phyloP scores from a whole-genome alignment of 2,797 vertebrate species.

The Tamandua tetradactyla region DNA sequence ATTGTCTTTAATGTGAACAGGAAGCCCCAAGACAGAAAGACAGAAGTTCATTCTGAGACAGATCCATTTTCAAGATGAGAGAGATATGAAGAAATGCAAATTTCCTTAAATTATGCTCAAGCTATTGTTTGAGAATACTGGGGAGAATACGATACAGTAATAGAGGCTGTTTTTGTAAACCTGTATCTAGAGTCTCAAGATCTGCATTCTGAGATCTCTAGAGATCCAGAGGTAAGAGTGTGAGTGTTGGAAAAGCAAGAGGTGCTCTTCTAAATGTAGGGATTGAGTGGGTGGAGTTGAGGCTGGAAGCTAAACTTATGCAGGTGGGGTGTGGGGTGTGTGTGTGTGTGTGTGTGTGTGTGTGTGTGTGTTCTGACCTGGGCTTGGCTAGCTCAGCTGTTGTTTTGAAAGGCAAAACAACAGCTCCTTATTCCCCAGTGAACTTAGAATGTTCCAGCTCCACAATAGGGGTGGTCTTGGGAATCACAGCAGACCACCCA shows the following conservation, averaged over 20 bases:
- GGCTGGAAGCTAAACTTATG: background rate
- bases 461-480: slow-evolving; percentile 24
- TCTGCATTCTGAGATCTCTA: background rate
- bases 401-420: slow-evolving; percentile 60
- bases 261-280: slow-evolving; percentile 47
- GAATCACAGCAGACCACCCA: slow-evolving; percentile 38
- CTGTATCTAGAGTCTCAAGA: background rate
- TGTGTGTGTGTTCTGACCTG: slow-evolving; percentile 25
- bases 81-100: background rate
- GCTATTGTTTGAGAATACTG: background rate
- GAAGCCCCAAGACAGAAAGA: background rate
- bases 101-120: background rate
- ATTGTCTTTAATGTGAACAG: background rate
- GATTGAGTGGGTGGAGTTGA: slow-evolving; percentile 3
- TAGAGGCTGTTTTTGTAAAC: background rate
- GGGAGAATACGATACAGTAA: background rate
- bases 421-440: slow-evolving; percentile 57
- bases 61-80: slow-evolving; percentile 31
- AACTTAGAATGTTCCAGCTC: background rate
- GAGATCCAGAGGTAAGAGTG: background rate
- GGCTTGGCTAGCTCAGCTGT: slow-evolving; percentile 54
- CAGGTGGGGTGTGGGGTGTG: slow-evolving; percentile 52
- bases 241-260: background rate
- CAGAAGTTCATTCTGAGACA: background rate
- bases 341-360: background rate